Base-by-base conservation (phyloP, 2,113 vertebrate species). In the Bubalus kerabau region DNA sequence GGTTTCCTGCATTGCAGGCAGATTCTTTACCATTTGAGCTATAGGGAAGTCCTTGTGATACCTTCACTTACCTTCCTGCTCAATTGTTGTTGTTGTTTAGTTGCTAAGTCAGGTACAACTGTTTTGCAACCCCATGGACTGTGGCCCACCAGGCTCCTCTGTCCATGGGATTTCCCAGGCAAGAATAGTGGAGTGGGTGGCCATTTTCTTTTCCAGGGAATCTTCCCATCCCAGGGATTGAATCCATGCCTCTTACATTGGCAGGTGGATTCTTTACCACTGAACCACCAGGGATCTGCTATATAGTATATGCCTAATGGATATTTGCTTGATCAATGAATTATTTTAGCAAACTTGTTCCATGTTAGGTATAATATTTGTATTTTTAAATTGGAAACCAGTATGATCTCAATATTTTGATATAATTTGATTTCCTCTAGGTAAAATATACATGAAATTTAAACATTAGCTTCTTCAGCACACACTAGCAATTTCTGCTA, bases 401-500 rank as follows among this genome's bases (percentile, higher is more conserved):
- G 40, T 46, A 43, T 67, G 6, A 28, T 54, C 15, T 95, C 19
- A 90, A 30, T 86, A 81, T 92, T 95, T 94, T 74, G 6, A 10
- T 46, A 94, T 81, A 43, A 50, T 80, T 78, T 97, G 1, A 15
- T 90, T 85, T 94, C 57, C 7, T 96, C 5, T 64, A 43, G 21
- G 82, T 60, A 93, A 96, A 87, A 82, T 40, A 43, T 21, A 91
- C 3, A 67, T 85, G 78, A 94, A 97, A 83, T 96, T 81, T 80
- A 40, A 91, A 40, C 14, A 81, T 88, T 7, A 13, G 32, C 48
- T 93, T 91, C 21, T 84, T 7, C 74, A 94, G 30, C 7, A 78
- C 97, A 28, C 2, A 54, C 16, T 96, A 28, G 26, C 10, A 93
- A 43, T 57, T 87, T 48, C 36, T 76, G 6, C 80, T 97, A 78